phyloP scores from a whole-genome alignment of 2,113 vertebrate genomes.

The Syngnathus typhle region DNA sequence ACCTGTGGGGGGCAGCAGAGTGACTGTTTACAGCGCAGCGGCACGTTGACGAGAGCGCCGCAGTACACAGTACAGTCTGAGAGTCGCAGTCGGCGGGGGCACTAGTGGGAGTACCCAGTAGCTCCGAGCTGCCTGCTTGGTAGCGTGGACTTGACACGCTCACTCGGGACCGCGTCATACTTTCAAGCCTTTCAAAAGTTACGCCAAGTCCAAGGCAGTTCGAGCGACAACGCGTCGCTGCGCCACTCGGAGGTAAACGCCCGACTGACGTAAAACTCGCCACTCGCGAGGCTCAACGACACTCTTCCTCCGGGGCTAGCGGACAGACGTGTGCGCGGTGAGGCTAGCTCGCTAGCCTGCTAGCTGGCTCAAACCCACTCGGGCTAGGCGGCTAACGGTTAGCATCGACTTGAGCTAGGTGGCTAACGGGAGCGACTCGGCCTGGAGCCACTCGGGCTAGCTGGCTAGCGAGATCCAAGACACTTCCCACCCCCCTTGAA shows the following conservation, averaged over 20 bases:
- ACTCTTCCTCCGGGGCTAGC: slow-evolving; percentile 22
- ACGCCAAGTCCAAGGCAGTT: slow-evolving; percentile 22
- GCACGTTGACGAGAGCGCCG: too few relatives aligned
- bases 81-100: neutral
- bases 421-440: slow-evolving; percentile 42
- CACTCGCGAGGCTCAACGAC: neutral
- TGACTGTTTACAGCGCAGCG: slow-evolving; percentile 49
- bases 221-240: neutral
- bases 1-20: slow-evolving; percentile 39
- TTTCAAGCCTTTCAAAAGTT: slow-evolving; percentile 31
- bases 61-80: slow-evolving; percentile 17
- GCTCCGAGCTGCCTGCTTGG: neutral
- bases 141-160: neutral
- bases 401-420: slow-evolving; percentile 24
- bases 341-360: slow-evolving; percentile 8
- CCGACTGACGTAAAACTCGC: slow-evolving; percentile 22
- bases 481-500: slow-evolving; percentile 18
- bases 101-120: neutral
- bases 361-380: slow-evolving; percentile 17
- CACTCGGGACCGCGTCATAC: slow-evolving; percentile 29
- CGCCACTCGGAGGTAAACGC: neutral
- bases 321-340: neutral
- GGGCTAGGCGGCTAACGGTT: slow-evolving; percentile 48
- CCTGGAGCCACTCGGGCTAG: slow-evolving; percentile 50
- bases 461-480: slow-evolving; percentile 56